These are phyloP conservation scores for Apus apus DNA, from an alignment of 2,113 vertebrate species.

Conservation along the genomic window DNA sequence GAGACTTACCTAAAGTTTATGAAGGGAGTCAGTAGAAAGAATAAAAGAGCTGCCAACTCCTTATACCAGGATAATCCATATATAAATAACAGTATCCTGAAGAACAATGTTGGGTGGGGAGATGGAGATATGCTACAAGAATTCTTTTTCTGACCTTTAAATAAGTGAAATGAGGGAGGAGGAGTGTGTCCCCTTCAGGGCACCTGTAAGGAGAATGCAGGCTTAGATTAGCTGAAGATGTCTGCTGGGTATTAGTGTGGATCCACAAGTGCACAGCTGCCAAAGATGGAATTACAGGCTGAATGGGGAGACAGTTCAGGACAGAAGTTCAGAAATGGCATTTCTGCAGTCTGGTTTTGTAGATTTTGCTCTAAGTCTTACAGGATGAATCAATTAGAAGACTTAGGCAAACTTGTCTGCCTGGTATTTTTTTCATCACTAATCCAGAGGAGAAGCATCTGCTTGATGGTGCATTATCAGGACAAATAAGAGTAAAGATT, in stretches of 20 bases:
- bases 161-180: slow-evolving; percentile 16
- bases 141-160: slow-evolving; percentile 44
- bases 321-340: neutral
- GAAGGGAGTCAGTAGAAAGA: neutral
- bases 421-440: neutral
- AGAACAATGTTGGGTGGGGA: neutral
- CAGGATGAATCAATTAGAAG: neutral
- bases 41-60: neutral
- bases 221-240: slow-evolving; percentile 43
- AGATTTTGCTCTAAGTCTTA: neutral
- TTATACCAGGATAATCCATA: neutral
- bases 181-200: neutral
- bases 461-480: neutral
- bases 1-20: neutral
- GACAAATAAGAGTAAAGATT: neutral
- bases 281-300: slow-evolving; percentile 29
- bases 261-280: slow-evolving; percentile 32
- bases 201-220: neutral
- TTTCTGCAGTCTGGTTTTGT: neutral
- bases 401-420: neutral
- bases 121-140: neutral
- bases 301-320: neutral
- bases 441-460: neutral
- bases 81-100: neutral
- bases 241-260: slow-evolving; percentile 2